phyloP scores from a whole-genome alignment of 2,113 vertebrate species.

The Tringa solitaria region DNA sequence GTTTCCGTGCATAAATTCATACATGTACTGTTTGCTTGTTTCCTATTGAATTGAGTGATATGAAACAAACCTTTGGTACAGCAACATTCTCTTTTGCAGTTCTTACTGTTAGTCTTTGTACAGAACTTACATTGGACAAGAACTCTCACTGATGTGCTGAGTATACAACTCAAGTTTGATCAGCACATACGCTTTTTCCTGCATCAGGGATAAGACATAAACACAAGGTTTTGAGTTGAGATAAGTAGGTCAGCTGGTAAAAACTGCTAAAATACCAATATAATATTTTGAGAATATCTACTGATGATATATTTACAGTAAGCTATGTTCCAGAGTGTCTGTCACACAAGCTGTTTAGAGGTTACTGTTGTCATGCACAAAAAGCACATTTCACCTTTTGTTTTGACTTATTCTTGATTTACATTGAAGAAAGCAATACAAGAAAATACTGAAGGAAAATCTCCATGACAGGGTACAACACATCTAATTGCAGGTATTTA shows the following conservation, averaged over 20 bases:
- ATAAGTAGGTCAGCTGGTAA: neutral
- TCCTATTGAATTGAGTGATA: neutral
- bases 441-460: neutral
- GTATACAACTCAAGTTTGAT: neutral
- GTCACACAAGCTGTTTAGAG: neutral
- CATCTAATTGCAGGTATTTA: neutral
- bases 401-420: neutral
- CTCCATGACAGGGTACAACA: neutral
- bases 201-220: neutral
- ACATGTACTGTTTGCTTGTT: neutral
- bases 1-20: neutral
- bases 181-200: neutral
- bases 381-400: neutral
- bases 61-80: neutral
- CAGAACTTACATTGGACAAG: neutral
- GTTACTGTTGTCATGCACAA: neutral
- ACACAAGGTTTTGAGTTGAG: neutral
- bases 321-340: neutral
- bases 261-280: neutral
- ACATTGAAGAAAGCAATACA: neutral
- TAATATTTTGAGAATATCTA: neutral
- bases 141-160: neutral
- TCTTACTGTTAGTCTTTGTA: neutral
- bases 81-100: neutral
- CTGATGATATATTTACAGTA: neutral